phyloP scores from a whole-genome alignment of 2,888 invertebrate genomes.

The Eupithecia inturbata region DNA sequence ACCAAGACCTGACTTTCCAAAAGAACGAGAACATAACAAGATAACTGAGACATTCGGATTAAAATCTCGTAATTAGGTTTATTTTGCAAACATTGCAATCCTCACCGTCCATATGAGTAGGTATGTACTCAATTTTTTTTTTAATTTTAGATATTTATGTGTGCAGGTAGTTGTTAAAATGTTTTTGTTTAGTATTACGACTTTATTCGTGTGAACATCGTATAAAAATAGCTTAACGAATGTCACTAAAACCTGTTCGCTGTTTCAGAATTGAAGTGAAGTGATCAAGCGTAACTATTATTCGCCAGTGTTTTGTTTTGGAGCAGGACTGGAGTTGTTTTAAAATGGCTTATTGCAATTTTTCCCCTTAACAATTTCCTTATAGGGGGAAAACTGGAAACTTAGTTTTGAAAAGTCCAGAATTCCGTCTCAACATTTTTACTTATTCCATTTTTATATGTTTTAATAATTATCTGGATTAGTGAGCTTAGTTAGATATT shows the following conservation, averaged over 20 bases:
- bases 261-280: no score
- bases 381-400: no score
- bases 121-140: background rate
- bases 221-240: background rate
- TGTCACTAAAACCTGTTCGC: background rate
- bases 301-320: no score
- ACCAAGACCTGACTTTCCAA: slow-evolving; percentile 35
- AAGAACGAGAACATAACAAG: slow-evolving; percentile 30
- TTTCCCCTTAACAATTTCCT: no score
- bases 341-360: no score
- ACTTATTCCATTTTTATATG: no score
- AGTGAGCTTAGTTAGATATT: background rate
- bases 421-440: no score
- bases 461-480: no score
- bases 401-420: no score
- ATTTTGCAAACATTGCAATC: slow-evolving; percentile 30
- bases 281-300: no score
- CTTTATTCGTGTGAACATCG: background rate
- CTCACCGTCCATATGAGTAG: slow-evolving; percentile 1
- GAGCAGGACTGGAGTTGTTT: no score
- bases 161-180: no score
- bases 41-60: slow-evolving; percentile 20
- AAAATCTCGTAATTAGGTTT: slow-evolving; percentile 33
- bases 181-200: background rate
- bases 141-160: background rate